These are phyloP conservation scores for Bufo gargarizans DNA, from an alignment of 2,113 vertebrate species.

Conservation along the genomic window DNA sequence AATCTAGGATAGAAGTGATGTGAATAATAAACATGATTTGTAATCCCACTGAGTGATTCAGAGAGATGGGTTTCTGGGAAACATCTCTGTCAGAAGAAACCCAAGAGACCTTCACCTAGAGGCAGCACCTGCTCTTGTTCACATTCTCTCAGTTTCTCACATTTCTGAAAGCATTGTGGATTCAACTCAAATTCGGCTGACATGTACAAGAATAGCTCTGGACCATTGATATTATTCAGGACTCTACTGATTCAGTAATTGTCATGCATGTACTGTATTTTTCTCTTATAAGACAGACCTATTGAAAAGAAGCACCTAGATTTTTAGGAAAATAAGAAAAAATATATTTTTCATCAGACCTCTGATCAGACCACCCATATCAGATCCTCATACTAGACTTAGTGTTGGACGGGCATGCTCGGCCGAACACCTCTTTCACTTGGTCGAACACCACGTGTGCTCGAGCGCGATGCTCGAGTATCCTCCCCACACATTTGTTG, in stretches of 20 bases:
- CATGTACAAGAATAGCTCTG: not conserved
- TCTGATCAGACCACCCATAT: too few relatives aligned
- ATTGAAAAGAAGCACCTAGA: too few relatives aligned
- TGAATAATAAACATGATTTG: conserved; percentile 3
- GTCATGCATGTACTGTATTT: not conserved
- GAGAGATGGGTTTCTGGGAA: not conserved
- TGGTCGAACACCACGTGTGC: too few relatives aligned
- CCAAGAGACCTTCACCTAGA: conserved; percentile 44
- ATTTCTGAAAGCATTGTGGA: not conserved
- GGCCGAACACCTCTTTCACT: too few relatives aligned
- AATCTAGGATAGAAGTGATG: conserved; percentile 7
- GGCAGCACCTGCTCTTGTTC: not conserved
- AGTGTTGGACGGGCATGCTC: too few relatives aligned
- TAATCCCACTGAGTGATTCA: conserved; percentile 12
- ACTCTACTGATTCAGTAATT: not conserved
- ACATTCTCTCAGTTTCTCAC: not conserved
- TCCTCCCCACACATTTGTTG: too few relatives aligned
- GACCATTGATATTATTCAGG: not conserved
- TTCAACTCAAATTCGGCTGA: not conserved
- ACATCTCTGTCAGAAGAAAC: conserved; percentile 39
- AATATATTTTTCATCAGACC: too few relatives aligned
- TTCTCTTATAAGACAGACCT: too few relatives aligned
- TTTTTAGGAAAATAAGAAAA: too few relatives aligned
- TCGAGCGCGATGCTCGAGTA: too few relatives aligned
- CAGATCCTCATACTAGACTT: too few relatives aligned